Conservation (phyloP, 2,888 invertebrate species). For the Aleiodes alternator region DNA sequence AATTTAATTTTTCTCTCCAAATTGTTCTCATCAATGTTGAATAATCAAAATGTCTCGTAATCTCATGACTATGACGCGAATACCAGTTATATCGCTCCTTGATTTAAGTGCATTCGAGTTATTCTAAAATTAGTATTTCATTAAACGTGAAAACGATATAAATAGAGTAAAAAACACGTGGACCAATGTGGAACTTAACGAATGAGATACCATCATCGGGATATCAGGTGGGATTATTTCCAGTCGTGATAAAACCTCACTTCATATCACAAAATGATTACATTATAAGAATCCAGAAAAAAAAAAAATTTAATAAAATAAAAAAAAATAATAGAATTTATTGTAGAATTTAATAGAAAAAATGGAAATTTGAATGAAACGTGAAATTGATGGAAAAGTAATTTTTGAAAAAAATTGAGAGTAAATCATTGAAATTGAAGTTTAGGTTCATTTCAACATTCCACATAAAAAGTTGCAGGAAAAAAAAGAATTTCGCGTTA, state of each 20-base stretch:
- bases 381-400: no score
- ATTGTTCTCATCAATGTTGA: no score
- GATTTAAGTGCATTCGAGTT: neutral
- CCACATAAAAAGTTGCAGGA: neutral
- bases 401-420: no score
- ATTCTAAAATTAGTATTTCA: constrained; percentile 19
- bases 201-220: constrained; percentile 3
- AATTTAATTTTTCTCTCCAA: neutral
- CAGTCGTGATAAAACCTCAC: neutral
- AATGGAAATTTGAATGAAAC: no score
- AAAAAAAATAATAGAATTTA: no score
- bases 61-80: constrained; percentile 7
- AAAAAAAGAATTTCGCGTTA: neutral
- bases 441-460: no score
- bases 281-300: neutral
- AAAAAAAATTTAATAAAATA: neutral
- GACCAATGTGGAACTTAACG: neutral
- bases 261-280: neutral
- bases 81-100: neutral
- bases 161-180: constrained; percentile 12
- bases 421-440: no score
- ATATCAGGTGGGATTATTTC: neutral
- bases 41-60: neutral
- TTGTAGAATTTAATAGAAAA: no score
- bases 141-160: constrained; percentile 5